A percentile compares a stretch with the other conserved stretches of the same genome.
phyloP scores from a whole-genome alignment of 35 echinoderm and acorn worm species.

The Apostichopus japonicus region DNA sequence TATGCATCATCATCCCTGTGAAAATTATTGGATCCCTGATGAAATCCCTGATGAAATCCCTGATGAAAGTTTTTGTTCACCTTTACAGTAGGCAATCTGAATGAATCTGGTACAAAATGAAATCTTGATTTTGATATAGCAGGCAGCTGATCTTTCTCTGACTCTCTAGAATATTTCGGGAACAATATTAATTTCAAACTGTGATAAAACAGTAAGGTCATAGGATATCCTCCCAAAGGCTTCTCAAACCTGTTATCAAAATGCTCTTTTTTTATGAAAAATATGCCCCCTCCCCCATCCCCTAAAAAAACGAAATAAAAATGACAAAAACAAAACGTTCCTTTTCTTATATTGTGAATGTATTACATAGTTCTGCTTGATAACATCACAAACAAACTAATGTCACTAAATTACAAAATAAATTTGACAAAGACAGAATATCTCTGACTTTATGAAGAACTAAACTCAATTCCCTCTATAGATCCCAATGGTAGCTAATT shows the following conservation, averaged over 20 bases:
- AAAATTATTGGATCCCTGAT: too few relatives aligned
- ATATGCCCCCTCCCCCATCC: neutral
- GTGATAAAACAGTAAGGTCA: too few relatives aligned
- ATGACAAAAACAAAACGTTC: neutral
- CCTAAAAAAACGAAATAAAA: neutral
- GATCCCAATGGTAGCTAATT: neutral
- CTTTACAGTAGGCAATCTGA: too few relatives aligned
- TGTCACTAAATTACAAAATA: constrained; percentile 53
- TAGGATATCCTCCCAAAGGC: neutral
- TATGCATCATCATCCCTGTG: too few relatives aligned
- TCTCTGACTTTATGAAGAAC: constrained; percentile 21
- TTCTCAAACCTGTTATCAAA: neutral
- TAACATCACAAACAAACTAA: constrained; percentile 48
- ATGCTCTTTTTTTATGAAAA: too few relatives aligned
- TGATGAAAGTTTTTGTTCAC: too few relatives aligned
- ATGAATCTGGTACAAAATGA: too few relatives aligned
- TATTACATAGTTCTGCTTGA: constrained; percentile 44
- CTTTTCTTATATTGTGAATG: constrained; percentile 35
- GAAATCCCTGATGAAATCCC: too few relatives aligned
- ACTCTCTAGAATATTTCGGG: too few relatives aligned
- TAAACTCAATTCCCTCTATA: neutral
- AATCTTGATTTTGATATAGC: too few relatives aligned
- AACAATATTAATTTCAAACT: too few relatives aligned
- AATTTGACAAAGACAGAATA: constrained; percentile 23
- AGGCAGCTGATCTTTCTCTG: too few relatives aligned